Evolutionary conservation across 2,797 vertebrate species (phyloP).

Genomic region (Urocyon cinereoargenteus): DNA sequence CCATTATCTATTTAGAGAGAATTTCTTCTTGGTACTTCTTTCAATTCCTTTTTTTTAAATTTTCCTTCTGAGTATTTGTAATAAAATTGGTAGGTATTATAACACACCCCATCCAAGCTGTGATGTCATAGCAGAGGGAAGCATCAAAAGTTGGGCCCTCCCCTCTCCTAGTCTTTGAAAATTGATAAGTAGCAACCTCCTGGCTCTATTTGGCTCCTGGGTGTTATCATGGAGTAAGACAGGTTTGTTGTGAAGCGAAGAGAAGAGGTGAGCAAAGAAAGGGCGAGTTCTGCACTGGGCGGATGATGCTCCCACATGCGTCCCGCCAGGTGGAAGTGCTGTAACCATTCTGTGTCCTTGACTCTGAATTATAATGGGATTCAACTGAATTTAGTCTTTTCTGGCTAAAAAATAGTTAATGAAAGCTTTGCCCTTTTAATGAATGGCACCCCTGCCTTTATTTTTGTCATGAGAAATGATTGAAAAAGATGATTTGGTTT

Average conservation of each 20-base stretch:
- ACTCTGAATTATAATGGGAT: neutral
- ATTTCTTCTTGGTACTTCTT: neutral
- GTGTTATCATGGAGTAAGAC: neutral
- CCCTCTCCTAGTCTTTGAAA: neutral
- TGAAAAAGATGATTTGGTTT: conserved; percentile 27
- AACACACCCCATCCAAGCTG: conserved; percentile 41
- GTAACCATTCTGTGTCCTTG: neutral
- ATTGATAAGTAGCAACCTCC: neutral
- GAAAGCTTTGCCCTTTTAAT: conserved; percentile 34
- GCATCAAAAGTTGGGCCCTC: neutral
- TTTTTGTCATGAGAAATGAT: conserved; percentile 23
- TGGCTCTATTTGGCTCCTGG: neutral
- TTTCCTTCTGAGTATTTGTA: neutral
- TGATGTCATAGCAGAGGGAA: neutral
- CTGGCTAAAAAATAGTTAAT: neutral
- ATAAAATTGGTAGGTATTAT: accelerated
- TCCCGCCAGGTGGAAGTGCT: neutral
- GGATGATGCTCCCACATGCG: neutral
- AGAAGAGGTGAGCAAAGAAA: neutral
- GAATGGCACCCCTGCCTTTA: neutral
- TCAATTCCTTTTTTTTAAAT: neutral
- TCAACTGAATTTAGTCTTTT: neutral
- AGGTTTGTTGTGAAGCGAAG: neutral
- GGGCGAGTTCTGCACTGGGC: neutral
- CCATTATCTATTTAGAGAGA: neutral